phyloP scores from a whole-genome alignment of 1,140 invertebrate species.

The Tetranychus cinnabarinus region DNA sequence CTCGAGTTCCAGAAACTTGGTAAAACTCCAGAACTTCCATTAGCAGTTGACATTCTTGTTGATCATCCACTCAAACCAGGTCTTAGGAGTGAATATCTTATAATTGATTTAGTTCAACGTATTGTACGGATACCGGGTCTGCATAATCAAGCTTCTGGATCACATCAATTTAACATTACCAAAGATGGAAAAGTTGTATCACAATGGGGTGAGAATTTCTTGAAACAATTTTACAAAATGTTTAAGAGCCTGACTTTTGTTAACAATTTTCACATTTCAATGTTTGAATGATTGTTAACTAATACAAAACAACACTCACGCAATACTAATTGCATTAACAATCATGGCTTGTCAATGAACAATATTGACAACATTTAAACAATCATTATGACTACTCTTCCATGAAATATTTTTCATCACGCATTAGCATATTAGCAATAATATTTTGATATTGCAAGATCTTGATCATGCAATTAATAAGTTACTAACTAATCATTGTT shows the following conservation, averaged over 20 bases:
- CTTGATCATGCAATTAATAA: background rate
- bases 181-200: constrained; percentile 44
- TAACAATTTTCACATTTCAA: background rate
- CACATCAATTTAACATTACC: constrained; percentile 63
- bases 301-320: background rate
- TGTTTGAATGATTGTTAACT: background rate
- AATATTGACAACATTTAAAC: background rate
- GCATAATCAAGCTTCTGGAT: constrained; percentile 48
- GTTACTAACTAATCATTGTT: background rate
- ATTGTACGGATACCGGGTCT: constrained; percentile 40
- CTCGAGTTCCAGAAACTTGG: constrained; percentile 36
- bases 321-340: background rate
- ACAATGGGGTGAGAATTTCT: constrained; percentile 34
- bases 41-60: constrained; percentile 12
- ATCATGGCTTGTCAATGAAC: background rate
- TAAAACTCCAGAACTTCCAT: constrained; percentile 14
- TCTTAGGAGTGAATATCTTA: constrained; percentile 50
- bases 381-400: too few species aligned
- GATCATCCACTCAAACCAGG: constrained; percentile 11
- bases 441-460: background rate
- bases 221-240: background rate
- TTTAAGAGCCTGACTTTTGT: background rate
- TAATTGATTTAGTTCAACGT: constrained; percentile 44
- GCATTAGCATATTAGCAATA: background rate
- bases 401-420: background rate